These are phyloP conservation scores for Agrotis clavis DNA, from an alignment of 2,888 invertebrate species.

Conservation along the genomic window DNA sequence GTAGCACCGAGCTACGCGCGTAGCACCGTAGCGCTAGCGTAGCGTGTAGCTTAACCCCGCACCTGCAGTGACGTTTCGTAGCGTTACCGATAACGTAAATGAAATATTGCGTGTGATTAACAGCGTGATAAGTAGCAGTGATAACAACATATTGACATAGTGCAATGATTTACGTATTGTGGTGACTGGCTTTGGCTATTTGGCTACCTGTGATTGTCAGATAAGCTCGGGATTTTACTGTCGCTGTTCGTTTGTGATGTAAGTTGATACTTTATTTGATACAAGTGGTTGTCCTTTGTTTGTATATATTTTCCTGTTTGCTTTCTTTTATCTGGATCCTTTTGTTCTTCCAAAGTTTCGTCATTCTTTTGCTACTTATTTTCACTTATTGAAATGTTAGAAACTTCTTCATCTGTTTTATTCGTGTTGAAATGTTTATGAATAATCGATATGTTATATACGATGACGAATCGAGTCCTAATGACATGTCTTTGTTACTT, in stretches of 20 bases:
- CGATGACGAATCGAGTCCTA: constrained; percentile 29
- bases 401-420: constrained; percentile 16
- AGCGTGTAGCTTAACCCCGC: constrained; percentile 71
- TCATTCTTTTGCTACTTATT: neutral
- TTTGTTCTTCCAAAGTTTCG: constrained; percentile 25
- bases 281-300: constrained; percentile 67
- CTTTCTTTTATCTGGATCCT: constrained; percentile 8
- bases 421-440: neutral
- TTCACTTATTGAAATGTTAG: constrained; percentile 19
- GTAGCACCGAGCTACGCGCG: constrained; percentile 73
- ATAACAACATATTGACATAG: constrained; percentile 59
- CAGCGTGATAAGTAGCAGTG: constrained; percentile 61
- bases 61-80: constrained; percentile 82
- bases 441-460: constrained; percentile 39
- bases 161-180: constrained; percentile 60
- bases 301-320: constrained; percentile 35
- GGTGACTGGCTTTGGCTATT: constrained; percentile 67
- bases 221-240: constrained; percentile 62
- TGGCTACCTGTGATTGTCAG: constrained; percentile 65
- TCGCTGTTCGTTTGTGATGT: constrained; percentile 70
- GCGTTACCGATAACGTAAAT: constrained; percentile 56
- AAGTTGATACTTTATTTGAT: constrained; percentile 68
- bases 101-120: constrained; percentile 53
- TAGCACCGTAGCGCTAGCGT: constrained; percentile 70
- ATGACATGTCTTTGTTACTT: constrained; percentile 50